Percentiles rank a stretch among this genome's conserved stretches.
phyloP scores from a whole-genome alignment of 2,888 invertebrate species.

The Anaspis maculata region DNA sequence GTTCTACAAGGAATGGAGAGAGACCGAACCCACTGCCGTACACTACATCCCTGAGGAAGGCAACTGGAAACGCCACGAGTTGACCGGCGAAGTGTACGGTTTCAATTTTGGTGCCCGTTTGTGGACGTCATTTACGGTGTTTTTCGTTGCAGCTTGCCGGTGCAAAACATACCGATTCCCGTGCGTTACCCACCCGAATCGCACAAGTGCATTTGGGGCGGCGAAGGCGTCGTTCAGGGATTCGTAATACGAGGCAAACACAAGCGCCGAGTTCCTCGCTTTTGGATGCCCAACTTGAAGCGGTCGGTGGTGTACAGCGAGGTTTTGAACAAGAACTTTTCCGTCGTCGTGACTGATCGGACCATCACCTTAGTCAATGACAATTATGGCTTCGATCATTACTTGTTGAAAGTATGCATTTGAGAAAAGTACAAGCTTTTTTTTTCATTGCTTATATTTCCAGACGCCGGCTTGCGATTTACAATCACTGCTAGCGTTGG shows the following conservation, averaged over 20 bases:
- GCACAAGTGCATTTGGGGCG: constrained; percentile 89
- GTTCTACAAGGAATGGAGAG: constrained; percentile 80
- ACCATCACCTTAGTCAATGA: constrained; percentile 80
- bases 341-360: constrained; percentile 74
- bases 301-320: constrained; percentile 82
- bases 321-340: constrained; percentile 76
- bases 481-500: constrained; percentile 73
- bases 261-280: constrained; percentile 65
- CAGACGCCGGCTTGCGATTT: constrained; percentile 89
- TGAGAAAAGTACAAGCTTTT: not conserved
- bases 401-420: constrained; percentile 66
- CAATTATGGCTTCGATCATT: constrained; percentile 89
- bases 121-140: no score
- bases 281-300: constrained; percentile 79
- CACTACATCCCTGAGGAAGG: constrained; percentile 67
- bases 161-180: constrained; percentile 71
- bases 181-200: constrained; percentile 71
- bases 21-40: constrained; percentile 51
- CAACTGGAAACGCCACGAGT: constrained; percentile 62
- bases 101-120: no score
- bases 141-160: not conserved
- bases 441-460: constrained; percentile 16
- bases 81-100: constrained; percentile 63
- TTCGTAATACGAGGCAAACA: constrained; percentile 57
- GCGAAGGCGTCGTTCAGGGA: constrained; percentile 88